Conservation (phyloP, 2,888 invertebrate genomes). For the Penaeus monodon region DNA sequence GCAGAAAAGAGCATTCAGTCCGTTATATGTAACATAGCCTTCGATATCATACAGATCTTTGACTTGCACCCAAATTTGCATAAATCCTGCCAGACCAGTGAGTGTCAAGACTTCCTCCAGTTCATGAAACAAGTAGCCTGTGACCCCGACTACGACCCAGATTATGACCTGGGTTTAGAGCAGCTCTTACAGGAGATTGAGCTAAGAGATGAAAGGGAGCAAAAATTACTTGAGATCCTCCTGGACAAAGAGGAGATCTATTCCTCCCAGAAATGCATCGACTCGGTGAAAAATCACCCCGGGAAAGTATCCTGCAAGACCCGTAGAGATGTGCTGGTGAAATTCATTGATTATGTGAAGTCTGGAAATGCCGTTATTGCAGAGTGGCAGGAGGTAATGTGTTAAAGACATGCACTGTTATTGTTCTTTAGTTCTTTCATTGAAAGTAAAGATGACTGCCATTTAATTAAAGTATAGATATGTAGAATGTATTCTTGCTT, state of each 20-base stretch:
- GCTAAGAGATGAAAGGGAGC: slow-evolving; percentile 15
- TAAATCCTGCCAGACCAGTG: background rate
- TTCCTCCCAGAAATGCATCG: background rate
- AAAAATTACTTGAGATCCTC: slow-evolving; percentile 34
- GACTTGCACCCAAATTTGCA: slow-evolving; percentile 10
- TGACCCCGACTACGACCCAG: slow-evolving; percentile 52
- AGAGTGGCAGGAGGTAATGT: slow-evolving; percentile 21
- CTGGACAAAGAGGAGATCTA: slow-evolving; percentile 30
- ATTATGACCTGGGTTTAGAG: slow-evolving; percentile 17
- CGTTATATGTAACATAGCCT: slow-evolving; percentile 50
- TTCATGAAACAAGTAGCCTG: slow-evolving; percentile 41
- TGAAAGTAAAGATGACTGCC: background rate
- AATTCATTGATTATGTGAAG: slow-evolving; percentile 21
- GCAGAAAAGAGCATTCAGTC: slow-evolving; percentile 30
- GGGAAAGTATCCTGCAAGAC: background rate
- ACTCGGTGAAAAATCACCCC: slow-evolving; percentile 1
- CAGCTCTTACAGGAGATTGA: slow-evolving; percentile 34
- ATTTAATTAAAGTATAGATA: background rate
- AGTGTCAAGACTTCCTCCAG: slow-evolving; percentile 21
- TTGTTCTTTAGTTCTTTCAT: too few relatives aligned
- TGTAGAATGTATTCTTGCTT: too few relatives aligned
- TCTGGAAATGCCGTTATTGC: background rate
- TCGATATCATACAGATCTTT: slow-evolving; percentile 33
- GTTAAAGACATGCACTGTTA: too few relatives aligned
- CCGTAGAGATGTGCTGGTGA: background rate